Evolutionary conservation across 2,797 vertebrate species (phyloP), one percentile per base, ranked within the genome.

Genomic region (Gadopsis marmoratus): DNA sequence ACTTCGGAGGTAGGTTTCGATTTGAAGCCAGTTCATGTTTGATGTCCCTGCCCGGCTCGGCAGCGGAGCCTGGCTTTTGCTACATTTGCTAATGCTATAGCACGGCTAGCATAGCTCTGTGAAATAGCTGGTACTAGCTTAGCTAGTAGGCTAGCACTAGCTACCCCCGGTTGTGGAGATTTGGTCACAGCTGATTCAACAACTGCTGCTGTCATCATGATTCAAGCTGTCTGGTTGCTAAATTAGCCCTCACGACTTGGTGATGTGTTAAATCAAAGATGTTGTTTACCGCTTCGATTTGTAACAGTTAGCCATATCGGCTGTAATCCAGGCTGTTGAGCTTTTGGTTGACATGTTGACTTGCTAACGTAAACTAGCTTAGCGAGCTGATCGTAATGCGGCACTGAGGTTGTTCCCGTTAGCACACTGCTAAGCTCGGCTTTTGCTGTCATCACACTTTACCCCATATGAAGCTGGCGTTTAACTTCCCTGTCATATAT

Each of bases 131-230:
- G 55, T 71, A 47, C 65, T 79, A 76, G 76, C 67, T 54, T 67
- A 72, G 69, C 73, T 66, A 10, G 37, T 3, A 10, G 35, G 80
- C 86, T 90, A 89, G 54, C 78, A 5, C 7, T 45, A 16, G 75
- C 76, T 86, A 76, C 6, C 74, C 58, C 62, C 50, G 61, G 73
- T 37, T 45, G 67, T 67, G 41, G 47, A 37, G 54, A 53, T 74
- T 60, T 68, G 74, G 63, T 81, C 77, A 77, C 91, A 91, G 93
- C 92, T 92, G 92, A 92, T 92, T 79, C 60, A 79, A 43, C 65
- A 76, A 26, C 81, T 51, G 59, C 62, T 63, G 82, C 80, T 91
- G 90, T 89, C 87, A 85, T 73, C 81, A 29, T 59, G 58, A 54
- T 60, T 70, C 65, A 64, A 51, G 55, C 9, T 43, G 54, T 48